These are phyloP conservation scores for Maccullochella peelii DNA, from an alignment of 2,113 vertebrate species.

Conservation along the genomic window DNA sequence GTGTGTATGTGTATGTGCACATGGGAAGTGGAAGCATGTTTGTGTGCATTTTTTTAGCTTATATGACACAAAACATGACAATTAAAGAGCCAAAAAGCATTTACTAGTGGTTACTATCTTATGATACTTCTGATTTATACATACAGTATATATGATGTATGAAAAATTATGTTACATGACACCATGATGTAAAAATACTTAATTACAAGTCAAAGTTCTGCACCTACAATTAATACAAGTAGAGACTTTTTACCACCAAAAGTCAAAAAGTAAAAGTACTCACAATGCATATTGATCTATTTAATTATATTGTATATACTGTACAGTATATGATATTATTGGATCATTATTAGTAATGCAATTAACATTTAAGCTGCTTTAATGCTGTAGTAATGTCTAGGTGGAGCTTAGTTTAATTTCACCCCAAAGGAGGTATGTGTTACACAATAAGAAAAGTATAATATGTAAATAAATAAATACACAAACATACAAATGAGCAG, in stretches of 20 bases:
- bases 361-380: not conserved
- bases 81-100: not conserved
- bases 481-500: not conserved
- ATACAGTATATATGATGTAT: not conserved
- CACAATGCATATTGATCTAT: not conserved
- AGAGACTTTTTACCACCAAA: not conserved
- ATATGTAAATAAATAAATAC: not conserved
- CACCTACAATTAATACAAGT: not conserved
- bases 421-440: too few species aligned
- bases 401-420: too few species aligned
- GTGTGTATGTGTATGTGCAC: not conserved
- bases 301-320: not conserved
- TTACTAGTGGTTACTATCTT: not conserved
- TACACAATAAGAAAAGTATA: not conserved
- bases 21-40: not conserved
- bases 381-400: not conserved
- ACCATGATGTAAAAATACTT: too few species aligned
- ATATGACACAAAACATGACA: not conserved
- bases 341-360: not conserved
- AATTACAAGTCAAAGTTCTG: not conserved
- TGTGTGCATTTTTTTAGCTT: not conserved
- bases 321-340: too few species aligned
- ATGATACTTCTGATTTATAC: not conserved
- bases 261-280: not conserved
- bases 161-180: not conserved